Percentiles rank a stretch among this genome's conserved stretches.
phyloP scores from a whole-genome alignment of 2,113 vertebrate species.

The Epinephelus cyanopodus region DNA sequence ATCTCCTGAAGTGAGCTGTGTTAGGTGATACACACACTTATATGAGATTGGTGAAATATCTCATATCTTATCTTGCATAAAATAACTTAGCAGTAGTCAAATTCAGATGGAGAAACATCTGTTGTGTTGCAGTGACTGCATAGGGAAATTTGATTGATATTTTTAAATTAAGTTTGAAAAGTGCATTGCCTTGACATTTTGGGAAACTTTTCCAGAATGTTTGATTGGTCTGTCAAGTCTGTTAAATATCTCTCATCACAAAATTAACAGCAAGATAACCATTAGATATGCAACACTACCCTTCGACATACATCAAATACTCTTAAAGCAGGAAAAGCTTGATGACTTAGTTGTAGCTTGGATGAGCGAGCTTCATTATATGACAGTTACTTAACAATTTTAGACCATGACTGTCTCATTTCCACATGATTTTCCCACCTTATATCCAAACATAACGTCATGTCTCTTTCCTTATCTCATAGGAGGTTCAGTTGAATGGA shows the following conservation, averaged over 20 bases:
- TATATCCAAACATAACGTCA: neutral
- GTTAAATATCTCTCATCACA: slow-evolving; percentile 15
- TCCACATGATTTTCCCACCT: no score
- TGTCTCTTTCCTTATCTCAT: neutral
- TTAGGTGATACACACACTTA: slow-evolving; percentile 31
- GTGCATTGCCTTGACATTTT: neutral
- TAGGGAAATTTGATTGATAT: slow-evolving; percentile 23
- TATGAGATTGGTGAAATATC: slow-evolving; percentile 32
- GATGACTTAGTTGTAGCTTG: no score
- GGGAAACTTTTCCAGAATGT: slow-evolving; percentile 34
- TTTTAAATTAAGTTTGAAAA: slow-evolving; percentile 30
- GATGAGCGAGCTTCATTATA: no score
- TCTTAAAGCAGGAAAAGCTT: no score
- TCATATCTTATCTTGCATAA: neutral
- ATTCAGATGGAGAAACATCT: slow-evolving; percentile 38
- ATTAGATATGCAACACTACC: slow-evolving; percentile 34
- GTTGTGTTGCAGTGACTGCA: slow-evolving; percentile 15
- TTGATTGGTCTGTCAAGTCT: slow-evolving; percentile 33
- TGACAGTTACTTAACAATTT: no score
- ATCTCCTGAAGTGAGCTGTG: neutral
- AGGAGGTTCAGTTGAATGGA: slow-evolving; percentile 88
- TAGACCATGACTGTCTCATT: no score
- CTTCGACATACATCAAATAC: neutral
- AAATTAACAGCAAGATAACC: slow-evolving; percentile 30
- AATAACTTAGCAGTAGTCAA: neutral